Conservation (phyloP, 2,113 vertebrate species). For the Cercocebus atys region DNA sequence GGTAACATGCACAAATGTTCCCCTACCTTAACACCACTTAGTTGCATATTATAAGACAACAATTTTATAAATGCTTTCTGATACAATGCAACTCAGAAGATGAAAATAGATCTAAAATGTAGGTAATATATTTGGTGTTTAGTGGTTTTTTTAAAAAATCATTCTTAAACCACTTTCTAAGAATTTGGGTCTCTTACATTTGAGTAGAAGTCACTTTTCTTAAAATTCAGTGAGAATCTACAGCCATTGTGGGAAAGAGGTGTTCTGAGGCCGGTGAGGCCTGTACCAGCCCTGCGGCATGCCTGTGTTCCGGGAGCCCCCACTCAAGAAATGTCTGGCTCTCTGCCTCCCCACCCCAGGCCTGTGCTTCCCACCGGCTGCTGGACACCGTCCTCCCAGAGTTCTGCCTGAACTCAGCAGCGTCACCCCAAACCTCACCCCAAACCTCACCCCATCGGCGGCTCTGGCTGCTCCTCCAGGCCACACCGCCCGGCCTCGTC, state of each 20-base stretch:
- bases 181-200: background rate
- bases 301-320: no score
- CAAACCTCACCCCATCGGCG: no score
- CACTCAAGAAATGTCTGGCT: background rate
- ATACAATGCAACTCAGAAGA: background rate
- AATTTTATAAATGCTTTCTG: background rate
- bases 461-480: background rate
- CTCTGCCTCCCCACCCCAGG: background rate
- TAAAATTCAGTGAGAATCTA: background rate
- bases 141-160: no score
- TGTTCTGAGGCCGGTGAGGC: rapidly evolving
- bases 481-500: rapidly evolving
- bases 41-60: background rate
- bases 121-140: no score
- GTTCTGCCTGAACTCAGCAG: background rate
- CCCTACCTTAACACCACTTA: background rate
- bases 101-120: background rate
- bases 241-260: background rate
- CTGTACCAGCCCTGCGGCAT: rapidly evolving
- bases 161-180: background rate
- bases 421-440: no score
- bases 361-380: rapidly evolving
- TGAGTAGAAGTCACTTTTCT: background rate
- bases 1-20: no score
- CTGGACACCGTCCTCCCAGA: rapidly evolving